Evolutionary conservation across 2,113 vertebrate species (phyloP), one percentile per base, ranked within the genome.

Genomic region (Pogona vitticeps): DNA sequence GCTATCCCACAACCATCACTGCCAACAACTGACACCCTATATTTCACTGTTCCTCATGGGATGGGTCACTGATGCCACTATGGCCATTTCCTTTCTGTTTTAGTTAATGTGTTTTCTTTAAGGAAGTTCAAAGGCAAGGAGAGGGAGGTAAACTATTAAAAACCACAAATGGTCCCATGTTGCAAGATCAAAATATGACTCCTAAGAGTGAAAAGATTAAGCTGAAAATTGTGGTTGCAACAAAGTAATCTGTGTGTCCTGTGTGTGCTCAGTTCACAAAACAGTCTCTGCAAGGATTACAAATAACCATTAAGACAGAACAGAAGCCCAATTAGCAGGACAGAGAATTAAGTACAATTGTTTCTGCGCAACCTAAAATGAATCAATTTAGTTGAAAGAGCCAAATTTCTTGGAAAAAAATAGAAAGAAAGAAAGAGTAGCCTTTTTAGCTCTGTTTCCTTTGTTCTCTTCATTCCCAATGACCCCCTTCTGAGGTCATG

Each of bases 401-500:
- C 46, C 38, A 36, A 2, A 9, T 88, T 33, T 71, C 40, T 46
- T 56, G 59, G 72, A 28, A 52, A 40, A 28, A 21, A 52, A 46
- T 15, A 33, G 5, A 18, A 61, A 9, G 0, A 0, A 42, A 17
- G 31, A 76, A 40, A 26, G 72, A 31, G n/a, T n/a, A n/a, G n/a
- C 26, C 36, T 23, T 0, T 0, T 7, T 31, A 0, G 0, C 33
- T 8, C 20, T 12, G 33, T 68, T 46, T 52, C 21, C 38, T 75
- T 67, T 73, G 28, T 63, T 9, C 13, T 42, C 31, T 67, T 63
- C 36, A 36, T 52, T 72, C 65, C 65, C 82, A 77, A 73, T 0
- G 0, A 0, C 61, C 9, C 52, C 40, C 10, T 36, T 76, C 2
- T 20, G 1, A 67, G 59, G 72, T 1, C 4, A 61, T 58, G 38